A percentile compares a stretch with the other conserved stretches of the same genome.
These are phyloP conservation scores for Xenopus tropicalis DNA, from an alignment of 2,113 vertebrate species.

Conservation along the genomic window DNA sequence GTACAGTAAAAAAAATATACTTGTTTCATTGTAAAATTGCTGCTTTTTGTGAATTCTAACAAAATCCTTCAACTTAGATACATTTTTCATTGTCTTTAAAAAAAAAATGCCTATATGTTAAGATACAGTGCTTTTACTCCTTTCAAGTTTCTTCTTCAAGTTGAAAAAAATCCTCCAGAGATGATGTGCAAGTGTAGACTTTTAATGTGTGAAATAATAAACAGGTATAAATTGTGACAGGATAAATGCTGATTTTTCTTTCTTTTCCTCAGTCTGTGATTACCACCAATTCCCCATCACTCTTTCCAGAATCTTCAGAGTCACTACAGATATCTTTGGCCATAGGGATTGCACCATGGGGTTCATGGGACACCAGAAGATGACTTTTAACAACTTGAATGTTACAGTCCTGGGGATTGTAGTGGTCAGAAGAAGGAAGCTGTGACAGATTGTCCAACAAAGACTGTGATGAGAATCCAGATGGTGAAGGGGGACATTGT, in stretches of 20 bases:
- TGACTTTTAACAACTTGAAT: conserved; percentile 72
- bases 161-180: too few relatives aligned
- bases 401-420: conserved; percentile 72
- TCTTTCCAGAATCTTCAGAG: conserved; percentile 83
- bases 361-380: conserved; percentile 63
- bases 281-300: conserved; percentile 89
- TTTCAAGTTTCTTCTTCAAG: too few relatives aligned
- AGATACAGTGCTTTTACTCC: too few relatives aligned
- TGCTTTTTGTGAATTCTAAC: too few relatives aligned
- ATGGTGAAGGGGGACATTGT: conserved; percentile 68
- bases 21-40: too few relatives aligned
- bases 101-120: too few relatives aligned
- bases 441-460: conserved; percentile 76
- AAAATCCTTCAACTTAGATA: too few relatives aligned
- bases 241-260: too few relatives aligned
- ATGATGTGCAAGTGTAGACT: too few relatives aligned
- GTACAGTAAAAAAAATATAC: too few relatives aligned
- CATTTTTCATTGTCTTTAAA: too few relatives aligned
- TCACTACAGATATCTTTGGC: conserved; percentile 85
- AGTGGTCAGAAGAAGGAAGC: conserved; percentile 75
- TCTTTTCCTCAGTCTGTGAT: conserved; percentile 77
- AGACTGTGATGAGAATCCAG: conserved; percentile 66
- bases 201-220: background rate
- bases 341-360: conserved; percentile 53
- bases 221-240: background rate